Evolutionary conservation across 2,888 invertebrate species (phyloP), one percentile per base, ranked within the genome.

Genomic region (Ophion ellenae): DNA sequence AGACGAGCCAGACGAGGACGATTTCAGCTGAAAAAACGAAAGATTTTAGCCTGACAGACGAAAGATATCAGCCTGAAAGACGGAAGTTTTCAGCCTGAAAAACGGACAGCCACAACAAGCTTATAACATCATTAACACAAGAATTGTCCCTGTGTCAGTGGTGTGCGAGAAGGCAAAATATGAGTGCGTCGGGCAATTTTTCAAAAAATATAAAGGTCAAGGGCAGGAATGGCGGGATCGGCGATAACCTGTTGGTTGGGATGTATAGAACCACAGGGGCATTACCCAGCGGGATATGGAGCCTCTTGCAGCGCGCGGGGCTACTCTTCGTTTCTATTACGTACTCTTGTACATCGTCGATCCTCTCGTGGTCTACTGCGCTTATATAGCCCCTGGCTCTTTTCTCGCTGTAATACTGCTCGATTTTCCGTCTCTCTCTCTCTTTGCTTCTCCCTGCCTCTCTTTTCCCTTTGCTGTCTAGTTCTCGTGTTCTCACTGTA

Each of bases 341-440:
- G 63, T 64, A 59, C 70, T 71, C 63, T 47, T 64, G 71, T 53
- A 73, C 73, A 83, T 78, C 69, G 83, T 67, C 63, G 81, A 76
- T 76, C 64, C 66, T 75, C 75, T 71, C 70, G 79, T 71, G 79
- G 64, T 71, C 53, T 81, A 79, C 78, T 64, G 64, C 59, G 69
- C 81, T 70, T 77, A 40, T 84, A 81, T 82, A 82, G 80, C 67
- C 79, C 57, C 71, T 66, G 73, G 85, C 85, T 79, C 74, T 74
- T 81, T 81, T 81, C 81, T 81, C 81, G 59, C 75, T 81, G 81
- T 81, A 78, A 83, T 78, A 78, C 83, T 83, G 77, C 83, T 83
- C 83, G 73, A 75, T 70, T 79, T 81, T 84, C 80, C 75, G 77
- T 86, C 80, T 77, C 80, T 69, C 84, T 81, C 83, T 61, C 24